A percentile compares a stretch with the other conserved stretches of the same genome.
phyloP scores from a whole-genome alignment of 1,140 invertebrate genomes.

The Aphaenogaster ashmeadi region DNA sequence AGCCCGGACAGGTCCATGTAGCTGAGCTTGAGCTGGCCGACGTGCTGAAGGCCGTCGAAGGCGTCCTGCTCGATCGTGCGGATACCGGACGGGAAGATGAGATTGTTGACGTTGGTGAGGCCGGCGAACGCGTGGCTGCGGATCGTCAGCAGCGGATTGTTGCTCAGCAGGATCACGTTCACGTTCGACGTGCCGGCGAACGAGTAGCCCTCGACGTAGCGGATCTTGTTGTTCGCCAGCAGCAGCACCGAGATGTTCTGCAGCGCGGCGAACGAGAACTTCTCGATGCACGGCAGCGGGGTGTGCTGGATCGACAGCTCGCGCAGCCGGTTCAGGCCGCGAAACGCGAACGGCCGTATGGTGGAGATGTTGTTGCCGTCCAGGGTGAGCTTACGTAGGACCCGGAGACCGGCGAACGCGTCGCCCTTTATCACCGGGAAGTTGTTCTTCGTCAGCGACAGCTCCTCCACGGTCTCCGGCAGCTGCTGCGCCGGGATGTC shows the following conservation, averaged over 20 bases:
- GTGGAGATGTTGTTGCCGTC: constrained; percentile 93
- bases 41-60: constrained; percentile 93
- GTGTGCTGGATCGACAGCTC: constrained; percentile 94
- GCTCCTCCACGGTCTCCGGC: constrained; percentile 92
- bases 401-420: constrained; percentile 91
- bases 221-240: constrained; percentile 93
- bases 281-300: constrained; percentile 91
- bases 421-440: constrained; percentile 92
- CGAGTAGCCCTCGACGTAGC: constrained; percentile 92
- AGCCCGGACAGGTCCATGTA: constrained; percentile 93
- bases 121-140: constrained; percentile 93
- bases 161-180: constrained; percentile 91
- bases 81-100: constrained; percentile 93
- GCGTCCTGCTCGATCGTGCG: constrained; percentile 92
- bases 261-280: constrained; percentile 93
- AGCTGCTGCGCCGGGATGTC: constrained; percentile 92
- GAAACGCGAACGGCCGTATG: constrained; percentile 94
- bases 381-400: constrained; percentile 91
- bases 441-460: constrained; percentile 94
- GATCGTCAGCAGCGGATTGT: constrained; percentile 92
- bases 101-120: constrained; percentile 91
- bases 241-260: constrained; percentile 93
- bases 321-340: constrained; percentile 91
- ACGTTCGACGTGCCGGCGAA: constrained; percentile 95
- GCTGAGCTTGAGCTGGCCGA: constrained; percentile 92